Evolutionary conservation across 2,888 invertebrate species (phyloP).

Genomic region (Pterostichus madidus): DNA sequence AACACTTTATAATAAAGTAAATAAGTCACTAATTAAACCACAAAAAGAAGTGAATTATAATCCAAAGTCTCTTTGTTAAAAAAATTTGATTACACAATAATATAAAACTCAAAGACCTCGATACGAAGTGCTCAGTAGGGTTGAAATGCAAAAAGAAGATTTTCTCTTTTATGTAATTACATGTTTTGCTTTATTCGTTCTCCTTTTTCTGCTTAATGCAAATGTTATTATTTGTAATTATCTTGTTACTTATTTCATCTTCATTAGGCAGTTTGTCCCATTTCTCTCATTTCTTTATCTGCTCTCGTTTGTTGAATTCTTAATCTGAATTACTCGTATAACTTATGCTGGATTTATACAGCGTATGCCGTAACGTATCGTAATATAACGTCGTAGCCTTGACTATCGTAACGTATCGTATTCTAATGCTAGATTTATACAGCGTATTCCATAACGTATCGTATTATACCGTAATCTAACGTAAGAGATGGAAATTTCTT

Average conservation of each 20-base stretch:
- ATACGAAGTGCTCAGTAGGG: not conserved
- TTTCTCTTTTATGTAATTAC: conserved; percentile 38
- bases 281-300: not conserved
- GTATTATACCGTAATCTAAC: no score
- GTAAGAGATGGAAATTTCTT: no score
- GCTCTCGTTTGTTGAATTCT: not conserved
- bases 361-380: no score
- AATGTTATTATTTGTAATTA: conserved; percentile 44
- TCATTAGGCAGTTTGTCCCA: conserved; percentile 15
- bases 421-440: no score
- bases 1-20: no score
- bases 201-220: conserved; percentile 6
- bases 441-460: no score
- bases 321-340: conserved; percentile 9
- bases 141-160: conserved; percentile 14
- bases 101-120: conserved; percentile 16
- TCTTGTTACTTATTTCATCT: conserved; percentile 34
- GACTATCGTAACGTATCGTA: no score
- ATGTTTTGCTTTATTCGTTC: conserved; percentile 30
- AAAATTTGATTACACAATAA: conserved; percentile 28
- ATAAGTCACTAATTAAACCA: conserved; percentile 4
- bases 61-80: not conserved
- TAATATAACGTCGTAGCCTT: no score
- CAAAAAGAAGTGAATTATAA: not conserved
- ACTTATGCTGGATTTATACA: no score